These are phyloP conservation scores for Saturnia japonica DNA, from an alignment of 2,888 invertebrate genomes.

Conservation along the genomic window DNA sequence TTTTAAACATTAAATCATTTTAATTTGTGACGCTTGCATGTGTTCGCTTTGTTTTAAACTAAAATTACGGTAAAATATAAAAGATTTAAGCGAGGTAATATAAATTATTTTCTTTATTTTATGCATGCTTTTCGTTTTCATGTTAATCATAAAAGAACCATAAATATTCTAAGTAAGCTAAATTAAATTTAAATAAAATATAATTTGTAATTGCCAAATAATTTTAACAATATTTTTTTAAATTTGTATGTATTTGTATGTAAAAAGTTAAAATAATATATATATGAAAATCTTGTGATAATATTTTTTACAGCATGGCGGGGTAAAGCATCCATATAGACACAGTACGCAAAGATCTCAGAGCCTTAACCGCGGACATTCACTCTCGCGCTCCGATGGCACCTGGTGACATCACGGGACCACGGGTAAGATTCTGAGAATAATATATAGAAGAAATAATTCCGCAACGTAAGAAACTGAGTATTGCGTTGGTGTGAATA, in stretches of 20 bases:
- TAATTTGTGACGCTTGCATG: conserved; percentile 26
- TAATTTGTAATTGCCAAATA: no score
- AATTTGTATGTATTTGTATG: background rate
- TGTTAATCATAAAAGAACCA: background rate
- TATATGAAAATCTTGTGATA: conserved; percentile 24
- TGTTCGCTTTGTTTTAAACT: conserved; percentile 6
- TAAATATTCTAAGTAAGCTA: background rate
- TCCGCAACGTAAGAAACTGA: background rate
- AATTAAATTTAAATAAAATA: background rate
- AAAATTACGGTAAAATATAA: conserved; percentile 2
- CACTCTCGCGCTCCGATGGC: conserved; percentile 86
- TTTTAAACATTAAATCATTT: conserved; percentile 18
- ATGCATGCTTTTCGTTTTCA: background rate
- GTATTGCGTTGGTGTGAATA: background rate
- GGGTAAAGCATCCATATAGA: conserved; percentile 83
- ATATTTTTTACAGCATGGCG: conserved; percentile 81
- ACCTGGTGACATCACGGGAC: conserved; percentile 92
- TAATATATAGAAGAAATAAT: background rate
- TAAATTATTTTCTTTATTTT: background rate
- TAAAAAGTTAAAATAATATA: conserved; percentile 2
- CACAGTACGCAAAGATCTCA: conserved; percentile 86
- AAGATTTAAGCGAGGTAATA: background rate
- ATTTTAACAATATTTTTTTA: no score
- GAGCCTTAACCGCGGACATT: conserved; percentile 88
- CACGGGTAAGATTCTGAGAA: conserved; percentile 74